Conservation (phyloP, 1,140 invertebrate species). For the Drosophila micromelanica region DNA sequence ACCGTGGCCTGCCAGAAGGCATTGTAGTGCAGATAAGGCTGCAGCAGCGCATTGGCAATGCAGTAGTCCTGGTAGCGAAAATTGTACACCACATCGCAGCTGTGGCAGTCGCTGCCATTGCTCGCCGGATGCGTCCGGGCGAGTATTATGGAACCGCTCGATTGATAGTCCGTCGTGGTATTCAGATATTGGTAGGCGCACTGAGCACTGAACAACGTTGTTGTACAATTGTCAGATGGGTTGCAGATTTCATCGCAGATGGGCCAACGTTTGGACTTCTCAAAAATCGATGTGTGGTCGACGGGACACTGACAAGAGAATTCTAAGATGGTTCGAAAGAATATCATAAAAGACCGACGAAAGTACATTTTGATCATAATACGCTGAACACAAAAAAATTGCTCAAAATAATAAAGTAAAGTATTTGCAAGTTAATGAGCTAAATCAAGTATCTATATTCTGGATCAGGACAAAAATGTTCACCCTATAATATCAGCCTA, state of each 20-base stretch:
- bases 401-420: no score
- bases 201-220: conserved; percentile 8
- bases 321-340: conserved; percentile 19
- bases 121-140: conserved; percentile 35
- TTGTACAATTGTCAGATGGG: conserved; percentile 40
- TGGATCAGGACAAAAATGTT: no score
- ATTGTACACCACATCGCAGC: conserved; percentile 65
- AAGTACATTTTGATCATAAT: no score
- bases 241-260: conserved; percentile 58
- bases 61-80: conserved; percentile 75
- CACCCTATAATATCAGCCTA: no score
- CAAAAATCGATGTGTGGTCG: conserved; percentile 52
- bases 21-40: conserved; percentile 76
- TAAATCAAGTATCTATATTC: no score
- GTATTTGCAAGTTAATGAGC: no score
- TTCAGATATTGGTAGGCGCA: conserved; percentile 58
- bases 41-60: conserved; percentile 67
- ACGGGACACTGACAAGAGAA: conserved; percentile 66
- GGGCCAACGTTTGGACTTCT: conserved; percentile 66
- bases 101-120: conserved; percentile 53
- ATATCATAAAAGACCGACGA: not conserved
- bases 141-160: conserved; percentile 43
- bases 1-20: conserved; percentile 65
- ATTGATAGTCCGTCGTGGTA: conserved; percentile 29
- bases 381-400: no score